Evolutionary conservation across 2,113 vertebrate genomes (phyloP).

Genomic region (Anarhynchus alexandrinus): DNA sequence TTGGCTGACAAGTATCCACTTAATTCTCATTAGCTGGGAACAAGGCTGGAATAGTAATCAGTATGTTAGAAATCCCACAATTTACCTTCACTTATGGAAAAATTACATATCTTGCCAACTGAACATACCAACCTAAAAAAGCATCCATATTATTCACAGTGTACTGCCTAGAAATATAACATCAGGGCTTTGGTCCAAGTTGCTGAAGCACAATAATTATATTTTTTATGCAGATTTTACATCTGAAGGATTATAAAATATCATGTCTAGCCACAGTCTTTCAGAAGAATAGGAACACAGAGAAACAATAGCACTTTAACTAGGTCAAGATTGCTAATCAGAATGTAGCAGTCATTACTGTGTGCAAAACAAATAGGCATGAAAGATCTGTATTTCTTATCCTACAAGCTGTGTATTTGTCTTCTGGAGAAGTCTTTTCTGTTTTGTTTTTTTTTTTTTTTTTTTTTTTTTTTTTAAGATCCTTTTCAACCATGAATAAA

Average conservation of each 20-base stretch:
- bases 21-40: conserved; percentile 47
- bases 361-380: conserved; percentile 51
- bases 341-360: conserved; percentile 52
- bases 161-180: conserved; percentile 43
- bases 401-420: conserved; percentile 19
- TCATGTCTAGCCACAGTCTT: conserved; percentile 69
- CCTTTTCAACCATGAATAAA: conserved; percentile 46
- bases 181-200: conserved; percentile 64
- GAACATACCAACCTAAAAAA: conserved; percentile 62
- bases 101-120: conserved; percentile 48
- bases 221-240: conserved; percentile 60
- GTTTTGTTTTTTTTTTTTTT: neutral
- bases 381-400: conserved; percentile 27
- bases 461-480: neutral
- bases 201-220: conserved; percentile 66
- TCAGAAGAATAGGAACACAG: conserved; percentile 50
- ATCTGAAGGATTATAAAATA: conserved; percentile 68
- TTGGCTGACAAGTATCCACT: conserved; percentile 48
- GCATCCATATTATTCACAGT: conserved; percentile 23
- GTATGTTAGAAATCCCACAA: conserved; percentile 34
- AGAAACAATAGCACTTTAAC: conserved; percentile 67
- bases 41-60: conserved; percentile 27
- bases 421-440: neutral
- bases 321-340: conserved; percentile 67
- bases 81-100: conserved; percentile 59